Evolutionary conservation across 1,140 invertebrate genomes (phyloP).

Genomic region (Trinorchestia longiramus): DNA sequence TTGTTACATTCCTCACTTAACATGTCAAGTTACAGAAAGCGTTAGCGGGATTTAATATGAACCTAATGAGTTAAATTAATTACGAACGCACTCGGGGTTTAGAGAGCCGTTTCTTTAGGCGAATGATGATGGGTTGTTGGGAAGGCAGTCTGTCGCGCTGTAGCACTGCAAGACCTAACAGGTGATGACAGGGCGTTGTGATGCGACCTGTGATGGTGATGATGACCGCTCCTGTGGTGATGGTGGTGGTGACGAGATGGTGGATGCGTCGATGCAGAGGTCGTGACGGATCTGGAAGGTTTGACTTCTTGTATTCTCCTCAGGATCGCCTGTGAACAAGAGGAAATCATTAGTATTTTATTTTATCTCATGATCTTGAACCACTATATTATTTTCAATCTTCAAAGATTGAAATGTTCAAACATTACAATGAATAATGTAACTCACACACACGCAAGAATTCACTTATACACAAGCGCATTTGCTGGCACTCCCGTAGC

Average conservation of each 20-base stretch:
- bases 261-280: conserved; percentile 55
- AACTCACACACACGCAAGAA: neutral
- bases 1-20: neutral
- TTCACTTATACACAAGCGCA: neutral
- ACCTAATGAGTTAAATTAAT: conserved; percentile 26
- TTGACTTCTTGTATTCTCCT: conserved; percentile 64
- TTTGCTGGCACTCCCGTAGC: neutral
- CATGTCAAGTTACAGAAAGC: neutral
- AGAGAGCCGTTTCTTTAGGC: conserved; percentile 63
- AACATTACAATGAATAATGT: neutral
- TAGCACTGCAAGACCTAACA: conserved; percentile 59
- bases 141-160: conserved; percentile 58
- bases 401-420: neutral
- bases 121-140: conserved; percentile 55
- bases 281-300: conserved; percentile 61
- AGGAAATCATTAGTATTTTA: neutral
- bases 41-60: neutral
- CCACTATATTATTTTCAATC: too few species aligned
- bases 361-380: neutral
- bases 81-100: conserved; percentile 54
- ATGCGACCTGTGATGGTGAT: neutral
- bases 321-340: conserved; percentile 59
- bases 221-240: conserved; percentile 34
- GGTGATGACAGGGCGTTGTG: neutral
- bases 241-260: conserved; percentile 39